Percentiles rank a stretch among this genome's conserved stretches.
phyloP scores from a whole-genome alignment of 2,113 vertebrate species.

The Scytalopus superciliaris region DNA sequence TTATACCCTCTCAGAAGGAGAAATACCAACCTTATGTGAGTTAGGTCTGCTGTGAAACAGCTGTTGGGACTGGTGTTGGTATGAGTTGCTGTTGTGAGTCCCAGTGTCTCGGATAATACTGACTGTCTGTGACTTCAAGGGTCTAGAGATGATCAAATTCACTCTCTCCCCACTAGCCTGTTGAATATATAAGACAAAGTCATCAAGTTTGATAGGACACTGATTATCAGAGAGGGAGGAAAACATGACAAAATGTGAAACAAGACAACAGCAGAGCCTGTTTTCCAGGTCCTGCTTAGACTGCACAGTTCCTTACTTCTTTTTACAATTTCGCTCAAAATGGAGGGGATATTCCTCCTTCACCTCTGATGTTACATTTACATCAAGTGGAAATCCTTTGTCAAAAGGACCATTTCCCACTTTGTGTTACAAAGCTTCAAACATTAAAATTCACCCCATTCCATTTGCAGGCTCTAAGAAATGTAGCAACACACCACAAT shows the following conservation, averaged over 20 bases:
- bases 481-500: background rate
- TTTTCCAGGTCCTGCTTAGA: background rate
- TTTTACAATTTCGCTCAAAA: background rate
- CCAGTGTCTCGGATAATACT: conserved; percentile 83
- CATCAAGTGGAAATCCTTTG: background rate
- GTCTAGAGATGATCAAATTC: conserved; percentile 86
- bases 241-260: background rate
- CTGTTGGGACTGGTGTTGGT: conserved; percentile 78
- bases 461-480: background rate
- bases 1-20: background rate
- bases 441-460: background rate
- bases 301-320: background rate
- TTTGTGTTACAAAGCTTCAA: background rate
- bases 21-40: conserved; percentile 82
- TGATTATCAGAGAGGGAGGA: background rate
- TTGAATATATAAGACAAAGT: background rate
- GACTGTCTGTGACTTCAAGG: conserved; percentile 82
- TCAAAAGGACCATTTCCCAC: background rate
- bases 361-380: background rate
- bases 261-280: background rate
- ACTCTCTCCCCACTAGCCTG: conserved; percentile 96
- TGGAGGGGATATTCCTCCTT: background rate
- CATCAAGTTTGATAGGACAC: background rate
- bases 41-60: conserved; percentile 72
- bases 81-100: conserved; percentile 83